Conservation (phyloP, 2,113 vertebrate genomes). For the Aegotheles bennettii region DNA sequence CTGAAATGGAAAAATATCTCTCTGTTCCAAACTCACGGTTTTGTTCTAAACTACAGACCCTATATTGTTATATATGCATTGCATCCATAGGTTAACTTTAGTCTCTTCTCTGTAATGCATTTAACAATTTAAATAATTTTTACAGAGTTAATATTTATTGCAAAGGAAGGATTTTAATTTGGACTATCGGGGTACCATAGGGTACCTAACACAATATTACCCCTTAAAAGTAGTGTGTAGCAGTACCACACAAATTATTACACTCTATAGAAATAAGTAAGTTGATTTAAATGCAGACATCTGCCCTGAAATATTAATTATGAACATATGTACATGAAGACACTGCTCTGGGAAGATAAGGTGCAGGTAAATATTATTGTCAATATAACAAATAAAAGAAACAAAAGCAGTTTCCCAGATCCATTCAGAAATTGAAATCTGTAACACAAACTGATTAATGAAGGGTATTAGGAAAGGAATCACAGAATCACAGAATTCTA, state of each 20-base stretch:
- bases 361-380: background rate
- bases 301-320: slow-evolving; percentile 11
- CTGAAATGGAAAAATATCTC: background rate
- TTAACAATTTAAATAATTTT: background rate
- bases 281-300: background rate
- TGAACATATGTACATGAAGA: background rate
- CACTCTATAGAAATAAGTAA: background rate
- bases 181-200: background rate
- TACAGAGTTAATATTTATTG: background rate
- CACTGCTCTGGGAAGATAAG: background rate
- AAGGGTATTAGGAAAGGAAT: background rate
- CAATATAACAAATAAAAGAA: background rate
- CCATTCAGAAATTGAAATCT: background rate
- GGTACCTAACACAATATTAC: background rate
- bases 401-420: background rate
- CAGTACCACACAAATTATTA: background rate
- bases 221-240: background rate
- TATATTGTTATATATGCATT: background rate
- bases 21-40: rapidly evolving
- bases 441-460: background rate
- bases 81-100: background rate
- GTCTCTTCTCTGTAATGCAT: background rate
- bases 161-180: background rate
- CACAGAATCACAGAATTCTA: no score
- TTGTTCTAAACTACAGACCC: background rate